phyloP scores from a whole-genome alignment of 2,888 invertebrate genomes.

The Ceratothoa steindachneri region DNA sequence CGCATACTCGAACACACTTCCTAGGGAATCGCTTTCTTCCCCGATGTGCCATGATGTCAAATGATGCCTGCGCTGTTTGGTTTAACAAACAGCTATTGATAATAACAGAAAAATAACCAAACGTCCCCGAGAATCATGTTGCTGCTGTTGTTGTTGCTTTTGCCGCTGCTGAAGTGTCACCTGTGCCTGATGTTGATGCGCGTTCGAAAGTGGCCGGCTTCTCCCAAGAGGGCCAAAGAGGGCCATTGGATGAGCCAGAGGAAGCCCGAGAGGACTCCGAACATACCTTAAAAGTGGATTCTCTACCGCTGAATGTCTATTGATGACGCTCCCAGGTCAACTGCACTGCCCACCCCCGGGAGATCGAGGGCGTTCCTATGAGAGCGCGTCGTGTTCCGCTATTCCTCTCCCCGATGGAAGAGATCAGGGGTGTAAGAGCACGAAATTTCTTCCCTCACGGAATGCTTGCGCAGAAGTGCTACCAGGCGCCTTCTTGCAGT shows the following conservation, averaged over 20 bases:
- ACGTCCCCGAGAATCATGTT: neutral
- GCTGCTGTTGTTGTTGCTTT: neutral
- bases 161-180: too few relatives aligned
- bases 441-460: conserved; percentile 38
- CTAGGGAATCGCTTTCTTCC: too few relatives aligned
- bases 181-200: neutral
- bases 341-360: conserved; percentile 32
- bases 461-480: conserved; percentile 39
- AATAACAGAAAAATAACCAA: neutral
- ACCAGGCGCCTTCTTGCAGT: conserved; percentile 27
- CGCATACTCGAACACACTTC: too few relatives aligned
- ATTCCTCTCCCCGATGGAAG: conserved; percentile 4
- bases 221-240: conserved; percentile 30
- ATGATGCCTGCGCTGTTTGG: too few relatives aligned
- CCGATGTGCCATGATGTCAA: too few relatives aligned
- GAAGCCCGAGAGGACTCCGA: conserved; percentile 33
- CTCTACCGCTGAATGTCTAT: conserved; percentile 34
- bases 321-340: conserved; percentile 21
- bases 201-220: conserved; percentile 24
- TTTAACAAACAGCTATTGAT: neutral
- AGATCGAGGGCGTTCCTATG: conserved; percentile 41
- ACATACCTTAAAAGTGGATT: conserved; percentile 37
- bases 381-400: conserved; percentile 40
- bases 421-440: conserved; percentile 33
- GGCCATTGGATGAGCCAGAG: conserved; percentile 40